phyloP scores from a whole-genome alignment of 1,140 invertebrate genomes.

The Megalonaias nervosa region DNA sequence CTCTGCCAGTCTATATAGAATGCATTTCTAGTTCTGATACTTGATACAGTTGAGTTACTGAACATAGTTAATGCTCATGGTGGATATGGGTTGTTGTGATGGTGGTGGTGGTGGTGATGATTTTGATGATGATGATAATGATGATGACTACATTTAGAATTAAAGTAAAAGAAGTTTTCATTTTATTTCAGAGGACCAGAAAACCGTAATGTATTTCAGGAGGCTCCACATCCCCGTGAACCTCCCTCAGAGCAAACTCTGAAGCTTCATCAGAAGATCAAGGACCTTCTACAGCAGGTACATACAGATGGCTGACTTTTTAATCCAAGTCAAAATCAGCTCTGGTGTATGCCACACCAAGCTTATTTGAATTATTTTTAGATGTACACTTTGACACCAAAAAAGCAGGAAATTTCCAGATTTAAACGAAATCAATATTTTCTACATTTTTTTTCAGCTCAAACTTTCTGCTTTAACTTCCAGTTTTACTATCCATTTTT shows the following conservation, averaged over 20 bases:
- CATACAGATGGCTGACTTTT: no score
- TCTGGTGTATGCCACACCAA: no score
- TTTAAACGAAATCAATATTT: no score
- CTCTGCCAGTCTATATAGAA: no score
- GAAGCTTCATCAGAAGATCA: constrained; percentile 30
- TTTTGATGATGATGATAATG: not conserved
- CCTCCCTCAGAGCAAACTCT: constrained; percentile 4
- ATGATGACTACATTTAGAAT: not conserved
- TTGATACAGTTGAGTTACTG: not conserved
- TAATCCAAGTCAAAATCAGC: no score
- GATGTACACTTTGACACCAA: no score
- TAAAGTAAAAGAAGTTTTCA: not conserved
- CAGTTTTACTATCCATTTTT: no score
- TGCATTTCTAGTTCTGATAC: not conserved
- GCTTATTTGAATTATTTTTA: no score
- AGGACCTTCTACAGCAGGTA: constrained; percentile 35
- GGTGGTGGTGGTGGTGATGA: not conserved
- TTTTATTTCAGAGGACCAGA: constrained; percentile 36
- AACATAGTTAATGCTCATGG: not conserved
- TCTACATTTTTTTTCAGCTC: no score
- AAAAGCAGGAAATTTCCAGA: no score
- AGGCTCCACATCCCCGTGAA: constrained; percentile 13
- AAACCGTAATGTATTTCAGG: constrained; percentile 38
- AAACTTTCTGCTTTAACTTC: no score
- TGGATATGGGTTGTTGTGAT: not conserved